Base-by-base conservation (phyloP, 2,888 invertebrate genomes). In the Leptinotarsa tumamoca region DNA sequence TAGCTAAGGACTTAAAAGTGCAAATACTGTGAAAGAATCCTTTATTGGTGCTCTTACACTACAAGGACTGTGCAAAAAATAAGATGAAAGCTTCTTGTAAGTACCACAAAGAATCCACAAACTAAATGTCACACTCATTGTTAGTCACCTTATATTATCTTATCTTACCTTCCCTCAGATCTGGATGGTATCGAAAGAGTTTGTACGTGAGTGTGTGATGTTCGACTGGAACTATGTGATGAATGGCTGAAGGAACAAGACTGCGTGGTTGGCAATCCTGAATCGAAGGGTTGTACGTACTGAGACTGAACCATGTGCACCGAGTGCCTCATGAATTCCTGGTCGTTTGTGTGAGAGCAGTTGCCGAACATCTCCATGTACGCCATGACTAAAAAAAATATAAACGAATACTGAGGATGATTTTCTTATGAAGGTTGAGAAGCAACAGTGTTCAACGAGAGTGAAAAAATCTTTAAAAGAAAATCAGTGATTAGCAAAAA, bases 311-410 rank as follows among this genome's bases (percentile, higher is more conserved):
- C 87, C 88, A 89, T 86, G 87, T 97, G 96, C 85, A 97, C 93
- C 4, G 97, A 97, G 88, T 96, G 96, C 68, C 96, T 92, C 88
- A 96, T 92, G 88, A 95, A 94, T 84, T 96, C 96, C 74, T 92
- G 91, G 73, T 92, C 92, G 81, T 92, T 93, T 78, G 93, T 92
- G 85, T 96, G 95, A 81, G 95, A 94, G 90, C 96, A 96, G 88
- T 95, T 95, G 27, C 96, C 95, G 86, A 96, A 95, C 93, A 97
- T 96, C 90, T 97, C 96, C 97, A 98, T 97, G 89, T 97, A 98
- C 80, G 96, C 96, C 94, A 96, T 95, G 86, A 97, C 97, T 96
- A 91, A 83, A 90, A 80, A 66, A 77, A 78, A 68, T 78, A 67
- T 56, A 66, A 23, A 54, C 14, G 50, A 61, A 51, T 70, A n/a